Evolutionary conservation across 2,113 vertebrate genomes (phyloP), one percentile per base, ranked within the genome.

Genomic region (Holacanthus passer): DNA sequence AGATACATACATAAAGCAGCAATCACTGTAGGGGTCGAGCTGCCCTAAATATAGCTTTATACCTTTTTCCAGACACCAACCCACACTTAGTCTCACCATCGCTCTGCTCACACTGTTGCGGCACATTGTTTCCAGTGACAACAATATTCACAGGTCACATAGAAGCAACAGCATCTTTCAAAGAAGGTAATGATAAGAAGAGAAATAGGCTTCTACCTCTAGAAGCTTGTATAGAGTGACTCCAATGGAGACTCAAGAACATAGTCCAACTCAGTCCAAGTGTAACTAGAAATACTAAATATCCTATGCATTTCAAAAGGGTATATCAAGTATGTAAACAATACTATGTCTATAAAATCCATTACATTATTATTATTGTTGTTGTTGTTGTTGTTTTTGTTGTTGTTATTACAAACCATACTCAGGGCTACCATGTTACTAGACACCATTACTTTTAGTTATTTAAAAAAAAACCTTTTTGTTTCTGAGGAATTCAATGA

Each of bases 11-110:
- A n/a, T n/a, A n/a, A n/a, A 39, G 48, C 48, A 60, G 32, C 6
- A 24, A 22, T 79, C 45, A 65, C 22, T 64, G 58, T 22, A 4
- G 76, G 43, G 6, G 60, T 70, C 45, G 16, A 71, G 56, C 39
- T 14, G 32, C 17, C 45, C 60, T 67, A 73, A 83, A 79, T 78
- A 83, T 66, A 87, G 24, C 16, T 10, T 16, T 8, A 13, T 63
- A 66, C 3, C 32, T 70, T 45, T 88, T 88, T 81, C 52, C 77
- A 82, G 3, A 73, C 37, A 71, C 59, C 69, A 67, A 24, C 63
- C 56, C 35, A 78, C 79, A 64, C 27, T 71, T 52, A 72, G 59
- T 72, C 48, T 47, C 53, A 67, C 17, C 63, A 24, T 56, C 68
- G 67, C 27, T 68, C 4, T 50, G 35, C 29, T 72, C 14, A 31